phyloP scores from a whole-genome alignment of 2,888 invertebrate species.

The Antheraea assamensis region DNA sequence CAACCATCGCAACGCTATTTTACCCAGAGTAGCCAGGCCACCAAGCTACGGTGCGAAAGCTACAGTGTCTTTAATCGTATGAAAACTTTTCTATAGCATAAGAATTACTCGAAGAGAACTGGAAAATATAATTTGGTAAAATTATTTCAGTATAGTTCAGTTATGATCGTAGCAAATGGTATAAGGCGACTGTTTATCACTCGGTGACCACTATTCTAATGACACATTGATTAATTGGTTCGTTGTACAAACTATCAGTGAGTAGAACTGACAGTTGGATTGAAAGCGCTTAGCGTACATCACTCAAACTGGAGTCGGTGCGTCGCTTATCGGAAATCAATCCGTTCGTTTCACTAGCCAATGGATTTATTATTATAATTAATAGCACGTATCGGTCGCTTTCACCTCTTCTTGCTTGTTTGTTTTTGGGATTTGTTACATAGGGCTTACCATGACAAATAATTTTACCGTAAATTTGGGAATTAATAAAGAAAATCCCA shows the following conservation, averaged over 20 bases:
- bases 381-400: constrained; percentile 28
- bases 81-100: no score
- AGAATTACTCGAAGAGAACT: no score
- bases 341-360: constrained; percentile 33
- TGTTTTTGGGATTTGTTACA: constrained; percentile 12
- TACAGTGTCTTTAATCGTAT: no score
- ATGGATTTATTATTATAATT: constrained; percentile 34
- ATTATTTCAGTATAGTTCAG: no score
- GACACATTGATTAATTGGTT: neutral
- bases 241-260: neutral
- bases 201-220: neutral
- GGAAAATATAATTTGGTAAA: no score
- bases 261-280: neutral
- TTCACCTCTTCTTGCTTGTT: constrained; percentile 25
- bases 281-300: neutral
- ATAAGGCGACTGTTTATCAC: neutral
- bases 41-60: no score
- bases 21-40: no score
- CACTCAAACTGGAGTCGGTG: neutral
- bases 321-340: constrained; percentile 32
- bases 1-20: no score
- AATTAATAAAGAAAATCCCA: neutral
- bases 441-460: neutral
- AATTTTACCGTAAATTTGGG: neutral
- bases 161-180: no score